phyloP scores from a whole-genome alignment of 2,113 vertebrate genomes.

The Hemiscyllium ocellatum region DNA sequence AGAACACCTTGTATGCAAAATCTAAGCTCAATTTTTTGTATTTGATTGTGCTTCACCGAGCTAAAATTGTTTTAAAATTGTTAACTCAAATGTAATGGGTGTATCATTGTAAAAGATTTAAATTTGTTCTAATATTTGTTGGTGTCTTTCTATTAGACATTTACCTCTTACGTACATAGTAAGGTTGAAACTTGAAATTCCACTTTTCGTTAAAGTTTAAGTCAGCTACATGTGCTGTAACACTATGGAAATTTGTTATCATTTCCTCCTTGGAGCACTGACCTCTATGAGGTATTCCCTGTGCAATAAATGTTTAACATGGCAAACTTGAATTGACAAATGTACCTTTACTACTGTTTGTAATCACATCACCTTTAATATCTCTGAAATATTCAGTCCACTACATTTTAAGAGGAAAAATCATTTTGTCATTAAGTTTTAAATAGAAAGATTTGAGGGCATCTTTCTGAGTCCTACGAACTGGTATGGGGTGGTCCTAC shows the following conservation, averaged over 20 bases:
- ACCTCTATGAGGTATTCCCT: slow-evolving; percentile 80
- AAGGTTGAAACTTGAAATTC: slow-evolving; percentile 59
- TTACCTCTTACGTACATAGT: slow-evolving; percentile 49
- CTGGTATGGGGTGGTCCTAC: slow-evolving; percentile 14
- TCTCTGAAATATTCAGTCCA: not conserved
- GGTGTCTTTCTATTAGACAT: slow-evolving; percentile 53
- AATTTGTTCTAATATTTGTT: slow-evolving; percentile 62
- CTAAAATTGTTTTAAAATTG: slow-evolving; percentile 40
- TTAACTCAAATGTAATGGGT: slow-evolving; percentile 39
- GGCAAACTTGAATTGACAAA: slow-evolving; percentile 71
- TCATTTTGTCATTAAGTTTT: not conserved
- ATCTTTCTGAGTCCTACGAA: slow-evolving; percentile 8
- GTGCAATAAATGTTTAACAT: slow-evolving; percentile 77
- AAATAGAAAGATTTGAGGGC: not conserved
- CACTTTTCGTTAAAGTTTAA: slow-evolving; percentile 7
- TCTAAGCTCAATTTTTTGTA: not conserved
- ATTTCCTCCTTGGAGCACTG: slow-evolving; percentile 60
- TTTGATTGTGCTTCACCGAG: slow-evolving; percentile 39
- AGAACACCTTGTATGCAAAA: not conserved
- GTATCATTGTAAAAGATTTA: slow-evolving; percentile 22
- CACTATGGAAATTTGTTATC: slow-evolving; percentile 4
- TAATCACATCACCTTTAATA: slow-evolving; percentile 18
- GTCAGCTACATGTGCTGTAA: slow-evolving; percentile 41
- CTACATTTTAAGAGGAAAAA: slow-evolving; percentile 12
- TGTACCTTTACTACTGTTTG: slow-evolving; percentile 53